Evolutionary conservation across 2,113 vertebrate species (phyloP), one percentile per base, ranked within the genome.

Genomic region (Cynocephalus volans): DNA sequence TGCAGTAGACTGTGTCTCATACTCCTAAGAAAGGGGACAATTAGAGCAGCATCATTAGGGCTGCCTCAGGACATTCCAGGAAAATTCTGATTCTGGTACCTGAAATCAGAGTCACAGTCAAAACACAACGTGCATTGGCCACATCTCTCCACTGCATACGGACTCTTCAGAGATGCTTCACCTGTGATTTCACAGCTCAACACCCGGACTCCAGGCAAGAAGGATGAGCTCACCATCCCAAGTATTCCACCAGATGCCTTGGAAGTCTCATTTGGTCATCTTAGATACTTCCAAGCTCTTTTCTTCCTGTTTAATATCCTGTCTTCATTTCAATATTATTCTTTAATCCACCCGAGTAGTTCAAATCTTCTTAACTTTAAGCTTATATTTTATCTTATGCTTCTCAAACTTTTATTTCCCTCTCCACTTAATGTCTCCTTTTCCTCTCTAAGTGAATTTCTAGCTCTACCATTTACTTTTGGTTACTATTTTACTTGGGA

Each of bases 1-100:
- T 6, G 98, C 96, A 83, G 98, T 99, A 90, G 97, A 98, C 75
- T 99, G 99, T 77, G 93, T 98, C 98, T 99, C 99, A 36, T 99
- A 99, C 95, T 99, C 99, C 99, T 99, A 84, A 87, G 81, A 4
- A 64, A 73, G 77, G 24, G 15, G 31, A 85, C 45, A 94, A 48
- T 11, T 0, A 75, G 23, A 92, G 19, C 9, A 33, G 54, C 23
- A 17, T 6, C 62, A 54, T 72, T 50, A 88, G 24, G 41, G 9
- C 4, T 67, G 31, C 62, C 33, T 0, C 48, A 23, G 52, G 19
- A 24, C n/a, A 33, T 1, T n/a, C 31, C 14, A 19, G 80, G 60
- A 4, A 88, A 81, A 73, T 52, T 81, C 56, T 26, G 88, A 50
- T 33, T 58, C 23, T 62, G 69, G 24, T 33, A 64, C 48, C 65